phyloP scores from a whole-genome alignment of 2,797 vertebrate genomes.

The Lepus oiostolus region DNA sequence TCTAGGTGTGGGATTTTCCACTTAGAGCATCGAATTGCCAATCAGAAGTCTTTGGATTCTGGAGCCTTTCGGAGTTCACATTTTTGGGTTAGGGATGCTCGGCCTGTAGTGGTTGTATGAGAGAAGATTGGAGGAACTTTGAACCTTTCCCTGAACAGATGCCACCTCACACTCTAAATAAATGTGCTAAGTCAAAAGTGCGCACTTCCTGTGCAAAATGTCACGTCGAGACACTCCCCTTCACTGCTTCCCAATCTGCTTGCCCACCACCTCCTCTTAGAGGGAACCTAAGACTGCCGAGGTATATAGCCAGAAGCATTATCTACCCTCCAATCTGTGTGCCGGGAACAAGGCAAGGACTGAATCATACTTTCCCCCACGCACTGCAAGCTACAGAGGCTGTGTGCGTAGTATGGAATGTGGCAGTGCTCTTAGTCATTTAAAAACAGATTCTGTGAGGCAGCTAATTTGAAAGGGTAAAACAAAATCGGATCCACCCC shows the following conservation, averaged over 20 bases:
- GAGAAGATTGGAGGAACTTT: not conserved
- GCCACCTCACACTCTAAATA: not conserved
- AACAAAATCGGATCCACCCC: not conserved
- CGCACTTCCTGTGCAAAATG: not conserved
- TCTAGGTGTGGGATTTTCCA: too few relatives aligned
- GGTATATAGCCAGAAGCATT: slow-evolving; percentile 31
- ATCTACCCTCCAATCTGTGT: slow-evolving; percentile 3
- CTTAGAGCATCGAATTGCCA: too few relatives aligned
- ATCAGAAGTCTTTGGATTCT: too few relatives aligned
- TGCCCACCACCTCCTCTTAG: too few relatives aligned
- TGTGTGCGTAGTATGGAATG: not conserved
- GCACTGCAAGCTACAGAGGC: not conserved
- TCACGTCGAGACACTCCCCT: not conserved
- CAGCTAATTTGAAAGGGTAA: slow-evolving; percentile 35
- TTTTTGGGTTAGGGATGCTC: too few relatives aligned
- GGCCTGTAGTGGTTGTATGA: not conserved
- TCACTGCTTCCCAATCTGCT: not conserved
- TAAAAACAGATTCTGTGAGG: not conserved
- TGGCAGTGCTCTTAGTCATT: not conserved
- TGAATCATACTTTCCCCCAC: not conserved
- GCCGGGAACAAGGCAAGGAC: not conserved
- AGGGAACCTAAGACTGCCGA: not conserved
- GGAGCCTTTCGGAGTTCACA: too few relatives aligned
- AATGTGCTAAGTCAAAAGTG: not conserved
- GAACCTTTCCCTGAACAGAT: not conserved